Conservation (phyloP, 2,888 invertebrate genomes). For the Reticulitermes lucifugus region DNA sequence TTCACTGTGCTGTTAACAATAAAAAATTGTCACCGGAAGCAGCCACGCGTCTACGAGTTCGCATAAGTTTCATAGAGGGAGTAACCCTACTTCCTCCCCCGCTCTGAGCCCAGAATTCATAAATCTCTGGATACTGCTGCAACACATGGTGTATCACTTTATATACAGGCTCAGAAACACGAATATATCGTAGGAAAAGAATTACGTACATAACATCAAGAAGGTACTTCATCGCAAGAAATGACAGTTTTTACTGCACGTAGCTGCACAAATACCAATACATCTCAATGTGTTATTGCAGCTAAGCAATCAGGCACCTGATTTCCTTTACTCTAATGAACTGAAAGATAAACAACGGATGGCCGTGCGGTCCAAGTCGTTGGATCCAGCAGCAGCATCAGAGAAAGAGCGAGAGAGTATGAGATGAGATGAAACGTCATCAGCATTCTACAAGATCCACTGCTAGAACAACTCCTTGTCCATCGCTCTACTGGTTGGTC, state of each 20-base stretch:
- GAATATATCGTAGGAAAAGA: too few species aligned
- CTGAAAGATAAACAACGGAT: slow-evolving; percentile 21
- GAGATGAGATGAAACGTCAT: slow-evolving; percentile 46
- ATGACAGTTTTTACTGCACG: too few species aligned
- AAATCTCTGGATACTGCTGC: neutral
- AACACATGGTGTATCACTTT: neutral
- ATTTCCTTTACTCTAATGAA: neutral
- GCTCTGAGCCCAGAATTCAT: neutral
- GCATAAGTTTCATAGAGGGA: neutral
- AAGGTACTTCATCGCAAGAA: too few species aligned
- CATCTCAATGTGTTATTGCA: too few species aligned
- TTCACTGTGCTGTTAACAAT: neutral
- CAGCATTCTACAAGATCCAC: slow-evolving; percentile 51
- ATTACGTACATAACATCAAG: too few species aligned
- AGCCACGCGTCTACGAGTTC: neutral
- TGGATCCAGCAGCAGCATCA: slow-evolving; percentile 8
- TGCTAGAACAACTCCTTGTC: slow-evolving; percentile 41
- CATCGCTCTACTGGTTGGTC: slow-evolving; percentile 22
- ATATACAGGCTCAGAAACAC: neutral
- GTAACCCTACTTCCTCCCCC: neutral
- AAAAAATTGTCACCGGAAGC: neutral
- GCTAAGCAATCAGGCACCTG: too few species aligned
- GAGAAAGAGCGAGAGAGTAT: neutral
- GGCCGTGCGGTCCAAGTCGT: slow-evolving; percentile 15
- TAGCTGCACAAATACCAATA: too few species aligned